Percentiles rank a stretch among this genome's conserved stretches.
Conservation (phyloP, 2,113 vertebrate genomes). For the Scophthalmus maximus region DNA sequence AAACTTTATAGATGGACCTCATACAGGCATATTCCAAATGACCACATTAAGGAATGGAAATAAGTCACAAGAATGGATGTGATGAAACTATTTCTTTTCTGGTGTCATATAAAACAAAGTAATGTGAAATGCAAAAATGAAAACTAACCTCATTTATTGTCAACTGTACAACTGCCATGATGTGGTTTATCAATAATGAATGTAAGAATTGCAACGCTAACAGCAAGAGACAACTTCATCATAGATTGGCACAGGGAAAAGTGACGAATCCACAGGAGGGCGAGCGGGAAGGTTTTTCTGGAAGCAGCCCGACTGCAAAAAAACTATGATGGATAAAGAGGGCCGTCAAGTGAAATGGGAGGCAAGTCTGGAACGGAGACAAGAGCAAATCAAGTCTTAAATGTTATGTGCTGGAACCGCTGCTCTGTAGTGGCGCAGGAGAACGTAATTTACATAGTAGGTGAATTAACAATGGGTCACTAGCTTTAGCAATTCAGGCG, state of each 20-base stretch:
- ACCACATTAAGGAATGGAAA: neutral
- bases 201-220: neutral
- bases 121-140: neutral
- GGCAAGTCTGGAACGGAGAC: slow-evolving; percentile 23
- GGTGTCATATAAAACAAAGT: neutral
- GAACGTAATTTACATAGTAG: neutral
- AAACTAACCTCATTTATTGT: neutral
- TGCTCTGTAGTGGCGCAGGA: neutral
- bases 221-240: slow-evolving; percentile 29
- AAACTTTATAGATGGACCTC: too few species aligned
- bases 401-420: neutral
- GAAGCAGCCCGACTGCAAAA: slow-evolving; percentile 21
- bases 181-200: slow-evolving; percentile 5
- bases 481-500: neutral
- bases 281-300: slow-evolving; percentile 31
- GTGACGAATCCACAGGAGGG: slow-evolving; percentile 54
- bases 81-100: neutral
- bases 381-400: slow-evolving; percentile 67
- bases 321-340: slow-evolving; percentile 62
- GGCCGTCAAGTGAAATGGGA: slow-evolving; percentile 46
- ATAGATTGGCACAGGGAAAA: slow-evolving; percentile 44
- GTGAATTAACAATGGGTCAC: neutral
- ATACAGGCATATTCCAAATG: too few species aligned
- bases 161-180: neutral
- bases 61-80: neutral